Conservation (phyloP, 2,797 vertebrate genomes). For the Cephalopachus bancanus region DNA sequence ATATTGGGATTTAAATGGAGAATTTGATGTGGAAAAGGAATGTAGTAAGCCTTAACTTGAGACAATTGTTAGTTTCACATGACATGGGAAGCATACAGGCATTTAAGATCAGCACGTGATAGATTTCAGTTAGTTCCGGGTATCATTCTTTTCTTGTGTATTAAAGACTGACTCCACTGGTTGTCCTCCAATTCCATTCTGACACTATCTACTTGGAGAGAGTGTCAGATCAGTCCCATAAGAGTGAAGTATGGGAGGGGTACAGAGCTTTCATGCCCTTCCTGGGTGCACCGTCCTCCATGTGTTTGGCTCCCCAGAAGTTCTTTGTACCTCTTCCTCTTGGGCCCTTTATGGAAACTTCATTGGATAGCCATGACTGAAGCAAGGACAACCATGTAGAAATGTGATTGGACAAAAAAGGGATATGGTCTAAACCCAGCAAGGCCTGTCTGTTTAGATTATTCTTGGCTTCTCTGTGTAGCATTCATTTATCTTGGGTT, state of each 20-base stretch:
- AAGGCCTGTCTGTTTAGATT: not conserved
- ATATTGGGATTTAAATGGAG: not conserved
- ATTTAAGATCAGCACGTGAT: not conserved
- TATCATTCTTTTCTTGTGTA: not conserved
- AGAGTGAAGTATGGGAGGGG: not conserved
- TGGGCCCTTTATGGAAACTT: not conserved
- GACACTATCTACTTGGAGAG: not conserved
- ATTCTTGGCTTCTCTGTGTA: not conserved
- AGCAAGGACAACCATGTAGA: not conserved
- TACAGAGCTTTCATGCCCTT: not conserved
- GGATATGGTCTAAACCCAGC: not conserved
- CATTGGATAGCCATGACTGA: not conserved
- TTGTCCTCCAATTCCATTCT: not conserved
- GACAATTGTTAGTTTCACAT: not conserved
- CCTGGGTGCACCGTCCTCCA: not conserved
- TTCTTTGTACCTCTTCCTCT: not conserved
- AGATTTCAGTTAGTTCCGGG: not conserved
- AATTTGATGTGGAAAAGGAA: slow-evolving; percentile 38
- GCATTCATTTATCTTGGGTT: not conserved
- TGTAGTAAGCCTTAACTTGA: not conserved
- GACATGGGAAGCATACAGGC: not conserved
- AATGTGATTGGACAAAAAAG: not conserved
- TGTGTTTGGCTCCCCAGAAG: not conserved
- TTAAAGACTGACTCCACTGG: not conserved
- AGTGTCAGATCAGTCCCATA: not conserved